Evolutionary conservation across 2,888 invertebrate genomes (phyloP).

Genomic region (Mythimna pallens): DNA sequence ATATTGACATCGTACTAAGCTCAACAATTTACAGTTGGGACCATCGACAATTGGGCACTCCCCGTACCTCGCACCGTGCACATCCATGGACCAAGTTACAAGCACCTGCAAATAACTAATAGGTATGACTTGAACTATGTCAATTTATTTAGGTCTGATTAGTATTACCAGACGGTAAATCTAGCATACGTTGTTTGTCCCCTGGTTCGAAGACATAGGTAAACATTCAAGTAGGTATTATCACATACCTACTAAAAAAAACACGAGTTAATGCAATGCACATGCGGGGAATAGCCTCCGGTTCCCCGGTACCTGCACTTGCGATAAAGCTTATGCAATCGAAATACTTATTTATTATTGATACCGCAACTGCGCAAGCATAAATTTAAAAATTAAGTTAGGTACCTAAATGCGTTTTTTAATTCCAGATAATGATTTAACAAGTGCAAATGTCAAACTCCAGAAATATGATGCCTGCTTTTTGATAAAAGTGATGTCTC

Average conservation of each 20-base stretch:
- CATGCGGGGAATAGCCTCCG: background rate
- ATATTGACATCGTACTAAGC: background rate
- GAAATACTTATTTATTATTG: background rate
- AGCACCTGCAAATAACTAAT: background rate
- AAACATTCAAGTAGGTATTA: background rate
- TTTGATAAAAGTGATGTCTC: too few species aligned
- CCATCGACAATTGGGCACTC: background rate
- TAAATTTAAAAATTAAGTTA: too few species aligned
- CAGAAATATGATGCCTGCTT: too few species aligned
- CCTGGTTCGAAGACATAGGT: background rate
- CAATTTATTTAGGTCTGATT: background rate
- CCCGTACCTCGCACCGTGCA: too few species aligned
- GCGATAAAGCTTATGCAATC: background rate
- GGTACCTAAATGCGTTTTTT: too few species aligned
- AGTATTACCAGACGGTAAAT: background rate
- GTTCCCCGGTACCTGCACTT: background rate
- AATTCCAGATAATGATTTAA: too few species aligned
- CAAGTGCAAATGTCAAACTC: too few species aligned
- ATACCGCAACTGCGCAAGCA: background rate
- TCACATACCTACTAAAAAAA: background rate
- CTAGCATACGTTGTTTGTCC: background rate
- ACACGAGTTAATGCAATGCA: background rate
- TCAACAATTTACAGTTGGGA: too few species aligned
- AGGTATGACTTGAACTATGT: too few species aligned
- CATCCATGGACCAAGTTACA: too few species aligned